Evolutionary conservation across 2,888 invertebrate species (phyloP), one percentile per base, ranked within the genome.

Genomic region (Parochlus steinenii): DNA sequence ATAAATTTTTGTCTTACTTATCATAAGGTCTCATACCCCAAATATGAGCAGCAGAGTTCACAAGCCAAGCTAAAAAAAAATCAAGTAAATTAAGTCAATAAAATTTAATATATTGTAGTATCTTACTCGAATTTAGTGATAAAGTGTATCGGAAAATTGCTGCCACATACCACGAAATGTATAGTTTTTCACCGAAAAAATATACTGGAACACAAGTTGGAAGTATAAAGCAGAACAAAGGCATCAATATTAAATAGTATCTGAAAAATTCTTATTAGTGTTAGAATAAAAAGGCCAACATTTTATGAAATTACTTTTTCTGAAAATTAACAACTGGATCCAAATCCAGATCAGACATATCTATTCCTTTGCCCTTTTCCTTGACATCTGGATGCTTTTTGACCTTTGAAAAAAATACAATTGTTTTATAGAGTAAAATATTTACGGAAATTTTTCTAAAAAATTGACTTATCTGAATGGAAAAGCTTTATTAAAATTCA

Each of bases 1-100:
- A n/a, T n/a, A n/a, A n/a, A n/a, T n/a, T n/a, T n/a, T n/a, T 26
- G 33, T 60, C 71, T 68, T 55, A 76, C 76, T 69, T 70, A 55
- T 95, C 92, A 54, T 83, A 93, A 2, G 93, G 92, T 49, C 72
- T 76, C 54, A 71, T 78, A 44, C 93, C 93, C 71, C 81, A 90
- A 47, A 86, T 76, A 54, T 92, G 92, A 1, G 92, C 92, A 1
- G 83, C 85, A 40, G 86, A 87, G 62, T 93, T 93, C 12, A 93
- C 87, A 39, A 85, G 62, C 92, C 92, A 93, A 1, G 92, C 93
- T 47, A n/a, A n/a, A n/a, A n/a, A n/a, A n/a, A n/a, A n/a, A n/a
- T n/a, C n/a, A n/a, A n/a, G n/a, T n/a, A n/a, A n/a, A n/a, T n/a
- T n/a, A n/a, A n/a, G n/a, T n/a, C n/a, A n/a, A n/a, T n/a, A n/a